Conservation (phyloP, 2,888 invertebrate species). For the Proisotoma minuta region DNA sequence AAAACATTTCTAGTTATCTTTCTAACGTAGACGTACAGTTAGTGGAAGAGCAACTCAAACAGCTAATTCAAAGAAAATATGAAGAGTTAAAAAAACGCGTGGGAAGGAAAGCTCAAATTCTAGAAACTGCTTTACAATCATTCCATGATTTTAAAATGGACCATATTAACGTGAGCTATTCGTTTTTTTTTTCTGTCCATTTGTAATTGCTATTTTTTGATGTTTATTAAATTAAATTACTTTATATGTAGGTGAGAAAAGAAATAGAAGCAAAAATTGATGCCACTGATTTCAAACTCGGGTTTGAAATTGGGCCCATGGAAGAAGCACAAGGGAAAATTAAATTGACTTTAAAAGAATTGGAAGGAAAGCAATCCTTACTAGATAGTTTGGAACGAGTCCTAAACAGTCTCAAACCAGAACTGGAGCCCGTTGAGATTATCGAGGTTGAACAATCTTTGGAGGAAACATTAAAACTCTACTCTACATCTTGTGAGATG, state of each 20-base stretch:
- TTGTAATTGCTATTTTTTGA: too few relatives aligned
- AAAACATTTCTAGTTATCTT: constrained; percentile 66
- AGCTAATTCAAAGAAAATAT: too few relatives aligned
- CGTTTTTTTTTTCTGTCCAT: too few relatives aligned
- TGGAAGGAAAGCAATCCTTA: constrained; percentile 75
- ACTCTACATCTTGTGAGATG: constrained; percentile 66
- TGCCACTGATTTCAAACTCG: constrained; percentile 55
- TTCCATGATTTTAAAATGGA: constrained; percentile 75
- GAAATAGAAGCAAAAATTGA: constrained; percentile 58
- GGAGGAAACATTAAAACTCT: constrained; percentile 67
- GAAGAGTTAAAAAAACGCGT: constrained; percentile 78
- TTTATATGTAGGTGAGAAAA: constrained; percentile 16
- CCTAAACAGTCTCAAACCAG: constrained; percentile 74
- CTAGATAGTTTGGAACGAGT: constrained; percentile 79
- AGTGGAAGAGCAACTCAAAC: constrained; percentile 80
- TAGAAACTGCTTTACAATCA: constrained; percentile 77
- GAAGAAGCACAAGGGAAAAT: constrained; percentile 68
- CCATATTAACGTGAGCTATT: too few relatives aligned
- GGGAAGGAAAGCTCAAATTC: constrained; percentile 72
- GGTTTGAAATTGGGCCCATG: constrained; percentile 70
- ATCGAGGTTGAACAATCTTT: constrained; percentile 70
- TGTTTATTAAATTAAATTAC: constrained; percentile 51
- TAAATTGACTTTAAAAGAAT: constrained; percentile 67
- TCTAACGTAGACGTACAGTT: constrained; percentile 85
- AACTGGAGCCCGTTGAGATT: constrained; percentile 78